Evolutionary conservation across 2,113 vertebrate species (phyloP).

Genomic region (Jacana jacana): DNA sequence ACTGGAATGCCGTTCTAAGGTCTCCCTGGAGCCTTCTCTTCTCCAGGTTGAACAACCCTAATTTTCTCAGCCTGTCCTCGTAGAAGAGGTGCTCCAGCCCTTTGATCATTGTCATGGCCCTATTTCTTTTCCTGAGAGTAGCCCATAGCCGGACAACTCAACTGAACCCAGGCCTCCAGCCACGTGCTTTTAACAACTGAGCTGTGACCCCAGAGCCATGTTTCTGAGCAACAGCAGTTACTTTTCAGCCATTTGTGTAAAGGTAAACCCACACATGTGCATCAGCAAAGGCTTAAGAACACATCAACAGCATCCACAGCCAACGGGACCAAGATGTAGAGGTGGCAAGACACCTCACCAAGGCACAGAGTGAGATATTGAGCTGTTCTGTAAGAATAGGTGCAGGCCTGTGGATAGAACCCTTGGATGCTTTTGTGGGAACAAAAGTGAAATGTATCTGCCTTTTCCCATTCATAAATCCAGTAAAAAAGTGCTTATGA

Average conservation of each 20-base stretch:
- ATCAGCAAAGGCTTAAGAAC: background rate
- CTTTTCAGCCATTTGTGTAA: background rate
- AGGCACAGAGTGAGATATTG: background rate
- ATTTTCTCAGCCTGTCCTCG: too few species aligned
- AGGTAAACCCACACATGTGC: background rate
- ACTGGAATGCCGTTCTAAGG: too few species aligned
- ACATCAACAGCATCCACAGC: background rate
- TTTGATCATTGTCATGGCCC: too few species aligned
- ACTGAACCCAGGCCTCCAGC: background rate
- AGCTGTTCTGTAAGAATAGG: background rate
- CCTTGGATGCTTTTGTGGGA: background rate
- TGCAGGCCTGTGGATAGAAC: background rate
- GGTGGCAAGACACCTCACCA: background rate
- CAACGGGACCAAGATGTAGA: background rate
- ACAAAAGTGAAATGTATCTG: background rate
- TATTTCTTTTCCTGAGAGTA: background rate
- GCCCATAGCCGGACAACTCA: background rate
- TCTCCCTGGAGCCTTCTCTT: too few species aligned
- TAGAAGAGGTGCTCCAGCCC: too few species aligned
- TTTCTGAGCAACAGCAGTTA: background rate
- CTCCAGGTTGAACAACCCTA: too few species aligned
- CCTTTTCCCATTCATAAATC: background rate
- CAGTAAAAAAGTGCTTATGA: background rate
- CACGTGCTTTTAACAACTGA: background rate
- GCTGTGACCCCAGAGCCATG: background rate